These are phyloP conservation scores for Apis florea DNA, from an alignment of 1,140 invertebrate species.

Conservation along the genomic window DNA sequence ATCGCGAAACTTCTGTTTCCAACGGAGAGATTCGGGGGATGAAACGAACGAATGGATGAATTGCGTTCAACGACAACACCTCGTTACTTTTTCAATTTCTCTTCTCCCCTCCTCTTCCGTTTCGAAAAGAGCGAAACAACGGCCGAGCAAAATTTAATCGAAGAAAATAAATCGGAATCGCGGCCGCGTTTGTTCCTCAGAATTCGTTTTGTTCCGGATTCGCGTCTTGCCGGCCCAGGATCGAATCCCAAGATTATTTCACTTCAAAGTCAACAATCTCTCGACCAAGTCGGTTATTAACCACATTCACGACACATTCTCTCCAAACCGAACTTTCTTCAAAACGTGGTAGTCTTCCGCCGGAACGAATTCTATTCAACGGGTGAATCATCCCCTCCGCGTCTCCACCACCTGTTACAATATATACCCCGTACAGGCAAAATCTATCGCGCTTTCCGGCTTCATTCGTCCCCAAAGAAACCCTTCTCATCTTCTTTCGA, in stretches of 20 bases:
- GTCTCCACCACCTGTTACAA: constrained; percentile 19
- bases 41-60: constrained; percentile 45
- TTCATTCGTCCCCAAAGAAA: background rate
- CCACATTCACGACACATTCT: background rate
- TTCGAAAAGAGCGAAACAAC: no score
- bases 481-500: background rate
- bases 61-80: constrained; percentile 28
- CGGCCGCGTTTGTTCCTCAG: no score
- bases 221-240: background rate
- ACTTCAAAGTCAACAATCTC: background rate
- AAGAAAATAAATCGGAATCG: background rate
- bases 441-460: background rate
- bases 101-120: no score
- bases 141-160: background rate
- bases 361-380: background rate
- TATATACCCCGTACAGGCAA: background rate
- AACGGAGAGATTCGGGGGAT: constrained; percentile 17
- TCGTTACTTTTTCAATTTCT: constrained; percentile 5
- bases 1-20: constrained; percentile 45
- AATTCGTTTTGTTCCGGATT: background rate
- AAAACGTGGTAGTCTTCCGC: background rate
- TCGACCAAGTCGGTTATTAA: background rate
- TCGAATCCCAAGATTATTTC: background rate
- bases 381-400: background rate
- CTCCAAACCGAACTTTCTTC: background rate